These are phyloP conservation scores for Amblyraja radiata DNA, from an alignment of 2,797 vertebrate species.

Conservation along the genomic window DNA sequence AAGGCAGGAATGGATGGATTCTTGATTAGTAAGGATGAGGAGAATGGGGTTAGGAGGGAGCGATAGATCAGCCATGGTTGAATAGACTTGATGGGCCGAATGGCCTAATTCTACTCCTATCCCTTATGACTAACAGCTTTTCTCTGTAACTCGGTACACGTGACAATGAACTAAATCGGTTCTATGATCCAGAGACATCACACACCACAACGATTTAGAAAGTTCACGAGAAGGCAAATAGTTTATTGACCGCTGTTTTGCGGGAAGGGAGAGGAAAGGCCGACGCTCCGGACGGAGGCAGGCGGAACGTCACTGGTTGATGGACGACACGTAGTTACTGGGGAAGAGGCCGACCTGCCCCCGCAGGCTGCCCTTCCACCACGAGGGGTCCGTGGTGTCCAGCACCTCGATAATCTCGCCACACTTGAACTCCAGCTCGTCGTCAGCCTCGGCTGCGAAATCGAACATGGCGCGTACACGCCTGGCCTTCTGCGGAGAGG, in stretches of 20 bases:
- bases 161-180: too few species aligned
- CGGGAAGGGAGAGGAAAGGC: neutral
- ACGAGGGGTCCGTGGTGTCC: slow-evolving; percentile 71
- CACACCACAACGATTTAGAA: neutral
- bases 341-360: slow-evolving; percentile 80
- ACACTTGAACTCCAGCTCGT: slow-evolving; percentile 73
- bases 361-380: slow-evolving; percentile 80
- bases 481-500: slow-evolving; percentile 47
- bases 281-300: too few species aligned
- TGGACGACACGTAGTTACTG: slow-evolving; percentile 71
- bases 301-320: slow-evolving; percentile 54
- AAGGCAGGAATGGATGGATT: too few species aligned
- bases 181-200: neutral
- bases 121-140: too few species aligned
- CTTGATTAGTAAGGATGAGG: too few species aligned
- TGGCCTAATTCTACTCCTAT: too few species aligned
- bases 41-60: too few species aligned
- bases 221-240: neutral
- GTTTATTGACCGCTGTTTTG: neutral
- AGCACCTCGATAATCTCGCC: slow-evolving; percentile 83
- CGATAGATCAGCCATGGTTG: too few species aligned
- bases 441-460: slow-evolving; percentile 74
- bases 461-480: slow-evolving; percentile 80
- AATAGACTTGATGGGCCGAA: too few species aligned
- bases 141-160: too few species aligned